Conservation (phyloP, 2,113 vertebrate genomes). For the Campylomormyrus numenius region DNA sequence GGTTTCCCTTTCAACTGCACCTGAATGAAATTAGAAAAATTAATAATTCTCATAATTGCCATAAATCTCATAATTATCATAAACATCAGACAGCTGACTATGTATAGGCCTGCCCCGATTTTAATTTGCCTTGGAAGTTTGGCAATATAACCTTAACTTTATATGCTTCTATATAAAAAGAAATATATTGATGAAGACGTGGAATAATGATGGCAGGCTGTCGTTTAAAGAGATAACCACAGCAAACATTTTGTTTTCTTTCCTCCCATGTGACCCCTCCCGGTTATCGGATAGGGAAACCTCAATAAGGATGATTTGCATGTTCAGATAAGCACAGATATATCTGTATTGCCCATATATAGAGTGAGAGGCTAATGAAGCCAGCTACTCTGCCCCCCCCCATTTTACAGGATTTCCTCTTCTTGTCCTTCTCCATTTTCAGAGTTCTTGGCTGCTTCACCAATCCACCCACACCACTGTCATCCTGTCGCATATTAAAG, state of each 20-base stretch:
- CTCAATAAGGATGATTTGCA: not conserved
- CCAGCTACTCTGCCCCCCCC: too few relatives aligned
- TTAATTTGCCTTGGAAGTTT: not conserved
- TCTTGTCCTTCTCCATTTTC: too few relatives aligned
- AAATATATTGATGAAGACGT: not conserved
- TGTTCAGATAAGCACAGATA: not conserved
- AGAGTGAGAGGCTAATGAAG: not conserved
- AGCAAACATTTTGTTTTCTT: not conserved
- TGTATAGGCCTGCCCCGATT: not conserved
- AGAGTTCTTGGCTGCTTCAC: too few relatives aligned
- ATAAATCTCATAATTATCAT: not conserved
- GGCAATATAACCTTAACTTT: not conserved
- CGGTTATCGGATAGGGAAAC: not conserved
- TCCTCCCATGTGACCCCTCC: not conserved
- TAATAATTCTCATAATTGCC: not conserved
- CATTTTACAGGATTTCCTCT: too few relatives aligned
- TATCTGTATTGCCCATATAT: not conserved
- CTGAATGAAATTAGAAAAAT: constrained; percentile 5
- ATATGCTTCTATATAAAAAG: not conserved
- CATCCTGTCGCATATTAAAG: not conserved
- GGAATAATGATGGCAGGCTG: not conserved
- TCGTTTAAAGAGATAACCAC: not conserved
- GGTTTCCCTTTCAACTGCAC: constrained; percentile 5
- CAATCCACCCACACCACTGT: not conserved
- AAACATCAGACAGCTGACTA: not conserved